Evolutionary conservation across 2,888 invertebrate genomes (phyloP).

Genomic region (Marronus borbonicus): DNA sequence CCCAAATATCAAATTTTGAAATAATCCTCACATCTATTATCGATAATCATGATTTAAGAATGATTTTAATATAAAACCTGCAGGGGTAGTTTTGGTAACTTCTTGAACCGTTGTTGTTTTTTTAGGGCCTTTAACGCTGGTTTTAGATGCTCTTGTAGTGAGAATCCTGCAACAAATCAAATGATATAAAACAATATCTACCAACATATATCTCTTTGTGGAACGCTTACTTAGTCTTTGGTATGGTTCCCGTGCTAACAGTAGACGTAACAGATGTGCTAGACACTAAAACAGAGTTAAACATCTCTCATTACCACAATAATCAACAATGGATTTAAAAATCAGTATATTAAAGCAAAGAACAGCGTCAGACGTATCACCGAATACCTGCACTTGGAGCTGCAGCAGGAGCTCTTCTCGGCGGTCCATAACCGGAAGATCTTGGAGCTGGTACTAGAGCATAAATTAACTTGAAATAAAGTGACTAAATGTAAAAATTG

Average conservation of each 20-base stretch:
- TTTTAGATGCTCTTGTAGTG: slow-evolving; percentile 36
- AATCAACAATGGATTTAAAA: neutral
- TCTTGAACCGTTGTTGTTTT: slow-evolving; percentile 23
- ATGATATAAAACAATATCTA: neutral
- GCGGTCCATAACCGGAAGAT: slow-evolving; percentile 20
- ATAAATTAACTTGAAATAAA: too few relatives aligned
- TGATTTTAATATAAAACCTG: slow-evolving; percentile 9
- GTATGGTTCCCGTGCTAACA: neutral
- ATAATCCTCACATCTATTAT: too few relatives aligned
- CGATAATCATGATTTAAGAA: neutral
- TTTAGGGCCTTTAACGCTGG: slow-evolving; percentile 21
- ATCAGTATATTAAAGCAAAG: too few relatives aligned
- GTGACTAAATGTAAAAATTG: neutral
- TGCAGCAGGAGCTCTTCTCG: neutral
- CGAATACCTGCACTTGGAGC: neutral
- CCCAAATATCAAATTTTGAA: too few relatives aligned
- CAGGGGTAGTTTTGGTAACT: neutral
- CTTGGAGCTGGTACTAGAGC: slow-evolving; percentile 6
- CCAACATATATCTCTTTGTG: neutral
- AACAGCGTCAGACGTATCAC: too few relatives aligned
- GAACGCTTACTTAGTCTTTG: slow-evolving; percentile 1
- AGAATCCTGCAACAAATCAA: slow-evolving; percentile 1
- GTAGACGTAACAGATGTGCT: slow-evolving; percentile 9
- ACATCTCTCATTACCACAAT: neutral
- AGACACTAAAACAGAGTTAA: slow-evolving; percentile 3